Base-by-base conservation (phyloP, 2,797 vertebrate genomes). In the Knipowitschia caucasica region DNA sequence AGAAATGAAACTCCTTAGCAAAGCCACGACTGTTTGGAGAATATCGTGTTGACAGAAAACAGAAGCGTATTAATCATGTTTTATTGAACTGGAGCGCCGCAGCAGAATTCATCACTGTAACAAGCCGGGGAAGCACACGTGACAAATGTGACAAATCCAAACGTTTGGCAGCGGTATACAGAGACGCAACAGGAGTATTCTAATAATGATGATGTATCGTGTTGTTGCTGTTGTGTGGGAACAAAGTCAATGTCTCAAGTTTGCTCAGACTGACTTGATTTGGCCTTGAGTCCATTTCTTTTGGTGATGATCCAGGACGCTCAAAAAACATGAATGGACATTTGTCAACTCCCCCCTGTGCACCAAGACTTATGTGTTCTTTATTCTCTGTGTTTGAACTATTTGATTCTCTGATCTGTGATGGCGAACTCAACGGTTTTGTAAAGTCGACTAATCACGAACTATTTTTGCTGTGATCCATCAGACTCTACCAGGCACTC, bases 181-280 rank as follows among this genome's bases (percentile, higher is more conserved):
- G 18, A 54, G 38, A 51, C 52, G 61, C 75, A 62, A 49, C 39
- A 8, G 46, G 43, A 70, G 20, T 15, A 26, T 63, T 62, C 62
- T 62, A 30, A 60, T 77, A 59, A 78, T 77, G 53, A 65, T 74
- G 73, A 78, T 75, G 58, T 52, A 77, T 80, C 11, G 67, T 60
- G 65, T 67, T 60, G 58, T n/a, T n/a, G n/a, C n/a, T n/a, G n/a
- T n/a, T n/a, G n/a, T n/a, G n/a, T n/a, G n/a, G n/a, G 53, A 63
- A 38, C 72, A 53, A 66, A 62, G 1, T 20, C 20, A 66, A 49
- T 69, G 18, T 56, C 57, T 31, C 20, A 57, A 60, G 64, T 65
- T 24, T 14, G 50, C 38, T 62, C 25, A 44, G 10, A 18, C 24
- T 11, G 30, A 61, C 34, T 31, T 55, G 44, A 15, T 62, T 38